phyloP scores from a whole-genome alignment of 2,113 vertebrate genomes.

The Eulemur macaco region DNA sequence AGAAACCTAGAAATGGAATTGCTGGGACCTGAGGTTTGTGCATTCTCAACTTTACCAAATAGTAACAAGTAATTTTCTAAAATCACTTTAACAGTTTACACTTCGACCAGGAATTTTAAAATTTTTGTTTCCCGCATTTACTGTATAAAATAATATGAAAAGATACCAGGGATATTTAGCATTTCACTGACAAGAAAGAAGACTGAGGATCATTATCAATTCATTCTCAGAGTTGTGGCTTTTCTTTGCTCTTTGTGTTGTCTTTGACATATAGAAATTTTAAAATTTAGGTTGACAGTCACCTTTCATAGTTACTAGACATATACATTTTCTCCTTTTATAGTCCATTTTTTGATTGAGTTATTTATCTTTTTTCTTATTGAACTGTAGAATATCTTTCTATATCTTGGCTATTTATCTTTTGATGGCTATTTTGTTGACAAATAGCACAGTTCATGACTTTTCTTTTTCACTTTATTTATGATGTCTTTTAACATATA shows the following conservation, averaged over 20 bases:
- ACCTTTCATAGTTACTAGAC: neutral
- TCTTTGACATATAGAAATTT: neutral
- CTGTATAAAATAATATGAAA: neutral
- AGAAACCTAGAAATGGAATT: neutral
- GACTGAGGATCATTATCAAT: neutral
- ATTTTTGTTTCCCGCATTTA: neutral
- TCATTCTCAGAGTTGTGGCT: neutral
- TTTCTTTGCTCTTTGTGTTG: neutral
- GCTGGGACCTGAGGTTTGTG: neutral
- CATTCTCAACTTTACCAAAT: neutral
- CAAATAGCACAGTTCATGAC: neutral
- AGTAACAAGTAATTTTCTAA: neutral
- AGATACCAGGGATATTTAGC: neutral
- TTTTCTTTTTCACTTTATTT: neutral
- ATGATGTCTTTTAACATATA: conserved; percentile 24
- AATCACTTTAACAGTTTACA: neutral
- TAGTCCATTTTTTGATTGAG: neutral
- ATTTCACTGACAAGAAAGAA: neutral
- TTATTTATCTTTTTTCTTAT: conserved; percentile 4
- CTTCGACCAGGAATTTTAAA: neutral
- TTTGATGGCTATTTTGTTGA: conserved; percentile 13
- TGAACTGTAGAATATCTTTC: conserved; percentile 36
- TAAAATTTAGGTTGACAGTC: neutral
- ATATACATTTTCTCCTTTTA: conserved; percentile 28
- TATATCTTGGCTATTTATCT: conserved; percentile 32